Percentiles rank a stretch among this genome's conserved stretches.
Conservation (phyloP, 1,140 invertebrate genomes). For the Camponotus pennsylvanicus region DNA sequence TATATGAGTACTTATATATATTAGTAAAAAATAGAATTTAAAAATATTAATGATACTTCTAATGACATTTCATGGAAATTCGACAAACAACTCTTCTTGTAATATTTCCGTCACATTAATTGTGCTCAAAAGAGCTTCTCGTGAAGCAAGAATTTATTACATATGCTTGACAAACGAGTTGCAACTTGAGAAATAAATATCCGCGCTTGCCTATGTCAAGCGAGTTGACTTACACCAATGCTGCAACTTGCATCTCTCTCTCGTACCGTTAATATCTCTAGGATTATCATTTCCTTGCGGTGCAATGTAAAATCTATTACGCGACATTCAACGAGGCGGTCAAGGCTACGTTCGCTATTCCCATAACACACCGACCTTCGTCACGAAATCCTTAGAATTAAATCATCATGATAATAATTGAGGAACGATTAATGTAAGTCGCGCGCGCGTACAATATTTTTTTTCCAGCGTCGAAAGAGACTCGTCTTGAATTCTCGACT, state of each 20-base stretch:
- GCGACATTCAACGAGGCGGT: constrained; percentile 47
- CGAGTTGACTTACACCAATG: constrained; percentile 28
- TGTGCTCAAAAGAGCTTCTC: constrained; percentile 14
- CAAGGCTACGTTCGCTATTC: constrained; percentile 23
- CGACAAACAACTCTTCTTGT: neutral
- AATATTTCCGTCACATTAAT: neutral
- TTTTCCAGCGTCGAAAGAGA: neutral
- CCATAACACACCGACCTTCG: constrained; percentile 16
- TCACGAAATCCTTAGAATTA: constrained; percentile 23
- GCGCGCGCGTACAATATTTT: neutral
- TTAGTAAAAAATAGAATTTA: neutral
- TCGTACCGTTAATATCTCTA: constrained; percentile 41
- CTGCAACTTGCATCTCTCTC: constrained; percentile 11
- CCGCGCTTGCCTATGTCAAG: constrained; percentile 17
- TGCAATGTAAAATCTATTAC: constrained; percentile 46
- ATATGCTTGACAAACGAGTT: constrained; percentile 16
- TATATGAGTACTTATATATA: neutral
- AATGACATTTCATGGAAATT: neutral
- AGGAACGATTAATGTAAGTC: constrained; percentile 15
- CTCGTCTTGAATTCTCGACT: neutral
- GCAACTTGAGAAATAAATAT: constrained; percentile 28
- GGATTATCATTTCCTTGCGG: constrained; percentile 52
- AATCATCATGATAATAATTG: constrained; percentile 9
- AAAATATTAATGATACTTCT: too few species aligned
- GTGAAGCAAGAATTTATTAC: constrained; percentile 47